These are phyloP conservation scores for Actinostola sp. DNA, from an alignment of 92 coral and sea anemone species.

Conservation along the genomic window DNA sequence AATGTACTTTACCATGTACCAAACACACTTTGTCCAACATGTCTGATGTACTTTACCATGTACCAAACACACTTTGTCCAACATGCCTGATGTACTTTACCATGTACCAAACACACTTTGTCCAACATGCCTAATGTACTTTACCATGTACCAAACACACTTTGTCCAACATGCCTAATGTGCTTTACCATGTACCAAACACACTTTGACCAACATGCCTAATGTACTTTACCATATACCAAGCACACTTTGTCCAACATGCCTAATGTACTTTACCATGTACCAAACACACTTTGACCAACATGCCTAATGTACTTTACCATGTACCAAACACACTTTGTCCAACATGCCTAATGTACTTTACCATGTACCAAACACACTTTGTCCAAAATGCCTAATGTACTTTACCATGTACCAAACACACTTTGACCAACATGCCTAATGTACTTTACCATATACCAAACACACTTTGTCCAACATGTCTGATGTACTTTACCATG, in stretches of 20 bases:
- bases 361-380: not conserved
- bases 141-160: not conserved
- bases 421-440: not conserved
- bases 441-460: not conserved
- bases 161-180: not conserved
- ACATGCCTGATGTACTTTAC: not conserved
- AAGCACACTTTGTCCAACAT: not conserved
- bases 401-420: not conserved
- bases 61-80: not conserved
- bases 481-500: not conserved
- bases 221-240: not conserved
- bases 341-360: not conserved
- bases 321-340: not conserved
- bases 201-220: not conserved
- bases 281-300: not conserved
- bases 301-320: not conserved
- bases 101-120: not conserved
- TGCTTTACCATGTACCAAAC: not conserved
- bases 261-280: not conserved
- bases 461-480: not conserved
- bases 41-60: not conserved
- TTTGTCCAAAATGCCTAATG: not conserved
- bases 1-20: not conserved
- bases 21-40: not conserved
- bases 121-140: not conserved